Percentiles rank a stretch among this genome's conserved stretches.
Evolutionary conservation across 2,113 vertebrate genomes (phyloP).

Genomic region (Etheostoma cragini): DNA sequence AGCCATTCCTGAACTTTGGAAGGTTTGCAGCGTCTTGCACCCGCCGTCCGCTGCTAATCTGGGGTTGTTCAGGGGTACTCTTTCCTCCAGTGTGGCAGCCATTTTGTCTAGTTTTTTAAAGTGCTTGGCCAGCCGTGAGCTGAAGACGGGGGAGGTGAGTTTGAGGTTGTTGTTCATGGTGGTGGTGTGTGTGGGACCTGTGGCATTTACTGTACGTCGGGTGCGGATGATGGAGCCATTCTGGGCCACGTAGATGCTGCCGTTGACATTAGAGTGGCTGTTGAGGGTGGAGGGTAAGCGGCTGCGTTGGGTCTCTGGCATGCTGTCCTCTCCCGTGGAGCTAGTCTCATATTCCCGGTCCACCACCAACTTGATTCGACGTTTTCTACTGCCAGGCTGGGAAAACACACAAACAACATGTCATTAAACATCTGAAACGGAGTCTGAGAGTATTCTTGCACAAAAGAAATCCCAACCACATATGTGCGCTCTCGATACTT

Average conservation of each 20-base stretch:
- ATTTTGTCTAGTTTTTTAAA: constrained; percentile 95
- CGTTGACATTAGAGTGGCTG: constrained; percentile 86
- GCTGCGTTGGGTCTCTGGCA: constrained; percentile 85
- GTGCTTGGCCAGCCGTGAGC: constrained; percentile 88
- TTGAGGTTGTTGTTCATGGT: constrained; percentile 85
- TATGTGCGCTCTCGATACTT: not conserved
- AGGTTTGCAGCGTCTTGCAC: constrained; percentile 63
- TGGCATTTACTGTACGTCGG: constrained; percentile 73
- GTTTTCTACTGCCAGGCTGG: constrained; percentile 90
- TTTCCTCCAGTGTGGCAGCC: constrained; percentile 92
- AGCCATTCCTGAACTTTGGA: constrained; percentile 59
- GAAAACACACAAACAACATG: constrained; percentile 2
- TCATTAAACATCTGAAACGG: not conserved
- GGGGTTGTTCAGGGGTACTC: constrained; percentile 87
- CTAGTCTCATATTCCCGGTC: constrained; percentile 93
- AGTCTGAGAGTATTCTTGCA: not conserved
- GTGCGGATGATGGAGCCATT: constrained; percentile 96
- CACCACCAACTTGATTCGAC: constrained; percentile 89
- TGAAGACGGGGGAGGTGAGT: constrained; percentile 84
- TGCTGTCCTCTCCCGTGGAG: constrained; percentile 93
- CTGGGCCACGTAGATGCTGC: constrained; percentile 92
- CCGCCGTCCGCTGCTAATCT: constrained; percentile 56
- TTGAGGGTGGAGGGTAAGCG: constrained; percentile 78
- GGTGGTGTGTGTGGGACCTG: constrained; percentile 68
- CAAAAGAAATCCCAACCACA: not conserved